phyloP scores from a whole-genome alignment of 2,113 vertebrate species.

The Tamias sibiricus region DNA sequence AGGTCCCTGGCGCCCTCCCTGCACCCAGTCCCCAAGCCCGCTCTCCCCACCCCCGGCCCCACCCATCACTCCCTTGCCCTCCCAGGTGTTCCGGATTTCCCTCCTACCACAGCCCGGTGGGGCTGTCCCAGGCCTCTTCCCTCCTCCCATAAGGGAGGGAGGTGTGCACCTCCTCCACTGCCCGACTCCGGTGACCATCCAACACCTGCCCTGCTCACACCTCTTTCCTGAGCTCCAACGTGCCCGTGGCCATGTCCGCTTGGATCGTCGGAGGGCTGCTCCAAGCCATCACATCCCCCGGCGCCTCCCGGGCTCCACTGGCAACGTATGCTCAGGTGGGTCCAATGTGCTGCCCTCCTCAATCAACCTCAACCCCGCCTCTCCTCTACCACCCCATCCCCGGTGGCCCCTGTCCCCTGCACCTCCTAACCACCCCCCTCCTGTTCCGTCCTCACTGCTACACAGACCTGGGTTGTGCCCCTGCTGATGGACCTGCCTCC shows the following conservation, averaged over 20 bases:
- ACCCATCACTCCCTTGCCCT: neutral
- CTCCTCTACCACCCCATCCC: neutral
- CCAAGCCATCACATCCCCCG: neutral
- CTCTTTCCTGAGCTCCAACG: neutral
- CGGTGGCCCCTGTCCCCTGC: neutral
- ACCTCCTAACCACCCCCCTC: neutral
- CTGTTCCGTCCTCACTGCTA: neutral
- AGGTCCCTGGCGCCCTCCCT: neutral
- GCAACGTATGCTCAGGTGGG: neutral
- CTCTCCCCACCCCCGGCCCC: too few relatives aligned
- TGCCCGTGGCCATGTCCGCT: neutral
- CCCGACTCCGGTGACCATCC: accelerated
- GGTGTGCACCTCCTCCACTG: accelerated
- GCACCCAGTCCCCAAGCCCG: neutral
- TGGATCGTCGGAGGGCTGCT: neutral
- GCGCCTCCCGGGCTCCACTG: neutral
- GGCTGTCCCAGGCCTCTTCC: neutral
- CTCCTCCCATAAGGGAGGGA: accelerated
- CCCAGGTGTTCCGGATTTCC: neutral
- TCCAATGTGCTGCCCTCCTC: neutral
- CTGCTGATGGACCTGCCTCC: neutral
- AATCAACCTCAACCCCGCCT: neutral
- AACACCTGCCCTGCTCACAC: neutral
- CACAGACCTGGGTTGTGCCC: neutral
- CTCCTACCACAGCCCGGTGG: too few relatives aligned